Conservation (phyloP, 2,113 vertebrate species). For the Lathamus discolor region DNA sequence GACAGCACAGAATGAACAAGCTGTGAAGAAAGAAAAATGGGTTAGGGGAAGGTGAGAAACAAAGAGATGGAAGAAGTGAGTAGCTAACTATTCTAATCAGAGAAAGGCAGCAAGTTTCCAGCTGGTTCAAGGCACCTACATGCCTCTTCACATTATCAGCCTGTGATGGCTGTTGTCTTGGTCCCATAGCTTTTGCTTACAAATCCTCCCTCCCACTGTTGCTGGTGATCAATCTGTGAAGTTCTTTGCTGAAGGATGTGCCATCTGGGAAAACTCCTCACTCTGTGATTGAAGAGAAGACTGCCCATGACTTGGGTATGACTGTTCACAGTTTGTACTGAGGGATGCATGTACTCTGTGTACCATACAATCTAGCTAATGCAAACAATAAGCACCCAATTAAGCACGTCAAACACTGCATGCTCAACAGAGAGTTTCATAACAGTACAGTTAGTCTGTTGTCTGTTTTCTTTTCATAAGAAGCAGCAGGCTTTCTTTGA, state of each 20-base stretch:
- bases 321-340: background rate
- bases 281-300: background rate
- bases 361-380: background rate
- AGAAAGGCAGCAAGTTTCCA: background rate
- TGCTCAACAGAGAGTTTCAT: background rate
- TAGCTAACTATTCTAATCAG: background rate
- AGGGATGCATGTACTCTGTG: background rate
- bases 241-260: background rate
- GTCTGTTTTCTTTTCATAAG: background rate
- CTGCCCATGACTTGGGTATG: background rate
- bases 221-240: background rate
- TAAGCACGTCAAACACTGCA: background rate
- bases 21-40: background rate
- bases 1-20: rapidly evolving
- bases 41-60: background rate
- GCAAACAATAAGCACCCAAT: background rate
- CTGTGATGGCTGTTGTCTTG: background rate
- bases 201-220: background rate
- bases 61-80: background rate
- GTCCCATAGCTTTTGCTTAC: background rate
- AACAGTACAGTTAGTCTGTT: background rate
- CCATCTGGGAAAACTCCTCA: background rate
- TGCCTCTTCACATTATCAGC: background rate
- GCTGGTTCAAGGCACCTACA: background rate
- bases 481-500: background rate